A percentile compares a stretch with the other conserved stretches of the same genome.
Evolutionary conservation across 92 coral and sea anemone species (phyloP).

Genomic region (Epizoanthus rinbou): DNA sequence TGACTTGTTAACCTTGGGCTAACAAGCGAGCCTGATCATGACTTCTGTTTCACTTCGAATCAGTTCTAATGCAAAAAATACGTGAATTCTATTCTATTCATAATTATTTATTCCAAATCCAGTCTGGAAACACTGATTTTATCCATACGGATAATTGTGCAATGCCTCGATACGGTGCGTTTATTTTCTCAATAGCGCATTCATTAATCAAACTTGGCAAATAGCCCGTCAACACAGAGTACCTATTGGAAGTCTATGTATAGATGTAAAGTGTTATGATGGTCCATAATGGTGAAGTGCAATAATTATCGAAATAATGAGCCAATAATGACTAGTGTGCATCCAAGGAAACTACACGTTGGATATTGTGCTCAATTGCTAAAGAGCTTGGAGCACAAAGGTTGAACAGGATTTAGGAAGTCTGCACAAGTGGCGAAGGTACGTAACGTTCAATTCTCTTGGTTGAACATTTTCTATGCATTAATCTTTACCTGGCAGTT

Average conservation of each 20-base stretch:
- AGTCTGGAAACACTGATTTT: too few species aligned
- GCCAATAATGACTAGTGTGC: conserved; percentile 31
- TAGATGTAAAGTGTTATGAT: conserved; percentile 10
- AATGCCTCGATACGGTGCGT: not conserved
- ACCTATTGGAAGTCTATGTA: conserved; percentile 22
- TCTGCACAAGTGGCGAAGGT: conserved; percentile 30
- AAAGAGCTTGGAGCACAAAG: conserved; percentile 6
- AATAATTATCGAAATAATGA: conserved; percentile 33
- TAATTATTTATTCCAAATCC: too few species aligned
- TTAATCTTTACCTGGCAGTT: not conserved
- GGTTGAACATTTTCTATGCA: not conserved
- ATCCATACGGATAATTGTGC: not conserved
- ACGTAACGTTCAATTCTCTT: not conserved
- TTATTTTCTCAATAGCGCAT: not conserved
- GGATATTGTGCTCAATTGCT: conserved; percentile 14
- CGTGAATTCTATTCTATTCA: too few species aligned
- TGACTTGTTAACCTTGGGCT: too few species aligned
- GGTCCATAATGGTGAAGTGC: not conserved
- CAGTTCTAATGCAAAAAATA: too few species aligned
- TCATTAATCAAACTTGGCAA: conserved; percentile 36
- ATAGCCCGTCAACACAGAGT: conserved; percentile 22
- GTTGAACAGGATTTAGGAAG: conserved; percentile 9
- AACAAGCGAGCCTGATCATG: too few species aligned
- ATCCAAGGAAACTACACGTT: not conserved
- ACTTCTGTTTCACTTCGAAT: too few species aligned